A percentile compares a stretch with the other conserved stretches of the same genome.
Evolutionary conservation across 2,113 vertebrate species (phyloP).

Genomic region (Marmota monax): DNA sequence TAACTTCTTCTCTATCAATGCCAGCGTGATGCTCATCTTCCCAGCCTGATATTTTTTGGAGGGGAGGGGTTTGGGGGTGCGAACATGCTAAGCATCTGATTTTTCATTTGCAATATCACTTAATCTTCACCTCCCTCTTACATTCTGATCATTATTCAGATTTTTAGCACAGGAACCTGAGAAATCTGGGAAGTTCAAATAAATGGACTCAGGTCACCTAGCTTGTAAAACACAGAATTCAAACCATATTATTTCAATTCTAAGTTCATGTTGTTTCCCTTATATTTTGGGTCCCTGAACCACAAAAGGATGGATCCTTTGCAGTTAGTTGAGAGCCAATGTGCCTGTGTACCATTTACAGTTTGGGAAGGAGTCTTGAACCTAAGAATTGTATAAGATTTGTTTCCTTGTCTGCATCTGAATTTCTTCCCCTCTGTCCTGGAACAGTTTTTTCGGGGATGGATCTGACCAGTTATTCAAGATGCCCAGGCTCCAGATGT

Average conservation of each 20-base stretch:
- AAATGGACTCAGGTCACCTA: neutral
- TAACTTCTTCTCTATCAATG: neutral
- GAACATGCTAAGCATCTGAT: neutral
- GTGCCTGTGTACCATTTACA: neutral
- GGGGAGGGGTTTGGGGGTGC: neutral
- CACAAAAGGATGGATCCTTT: neutral
- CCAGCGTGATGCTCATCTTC: neutral
- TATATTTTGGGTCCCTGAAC: neutral
- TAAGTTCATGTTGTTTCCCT: neutral
- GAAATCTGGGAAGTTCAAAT: neutral
- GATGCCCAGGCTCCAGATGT: constrained; percentile 51
- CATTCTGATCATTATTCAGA: neutral
- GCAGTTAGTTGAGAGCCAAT: neutral
- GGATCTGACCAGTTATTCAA: constrained; percentile 57
- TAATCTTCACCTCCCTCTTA: neutral
- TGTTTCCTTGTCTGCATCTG: constrained; percentile 27
- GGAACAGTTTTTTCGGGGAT: constrained; percentile 32
- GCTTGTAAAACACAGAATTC: neutral
- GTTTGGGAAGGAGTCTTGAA: neutral
- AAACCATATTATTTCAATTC: neutral
- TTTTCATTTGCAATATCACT: constrained; percentile 33
- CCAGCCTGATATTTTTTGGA: neutral
- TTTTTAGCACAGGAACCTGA: neutral
- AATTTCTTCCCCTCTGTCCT: constrained; percentile 47
- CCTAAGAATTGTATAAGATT: constrained; percentile 9